phyloP scores from a whole-genome alignment of 2,113 vertebrate genomes.

The Tragelaphus buxtoni region DNA sequence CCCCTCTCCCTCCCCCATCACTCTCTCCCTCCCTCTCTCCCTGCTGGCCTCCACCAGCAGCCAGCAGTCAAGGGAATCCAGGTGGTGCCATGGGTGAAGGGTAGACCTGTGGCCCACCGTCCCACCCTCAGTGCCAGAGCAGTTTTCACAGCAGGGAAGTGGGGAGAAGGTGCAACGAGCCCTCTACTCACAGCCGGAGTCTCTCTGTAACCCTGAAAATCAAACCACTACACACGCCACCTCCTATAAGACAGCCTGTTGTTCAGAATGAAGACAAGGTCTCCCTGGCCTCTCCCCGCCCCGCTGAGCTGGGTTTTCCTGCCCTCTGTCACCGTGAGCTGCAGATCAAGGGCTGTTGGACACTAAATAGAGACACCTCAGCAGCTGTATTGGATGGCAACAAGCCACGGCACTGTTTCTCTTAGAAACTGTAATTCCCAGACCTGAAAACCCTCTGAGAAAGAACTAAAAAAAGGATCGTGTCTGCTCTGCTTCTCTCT shows the following conservation, averaged over 20 bases:
- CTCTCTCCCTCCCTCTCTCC: not conserved
- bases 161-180: not conserved
- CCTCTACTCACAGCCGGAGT: not conserved
- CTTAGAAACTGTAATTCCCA: slow-evolving; percentile 31
- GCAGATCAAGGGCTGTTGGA: not conserved
- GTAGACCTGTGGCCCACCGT: not conserved
- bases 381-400: not conserved
- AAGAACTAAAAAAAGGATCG: not conserved
- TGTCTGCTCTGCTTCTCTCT: not conserved
- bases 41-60: not conserved
- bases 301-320: not conserved
- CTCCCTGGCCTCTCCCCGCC: not conserved
- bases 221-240: not conserved
- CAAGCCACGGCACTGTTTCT: not conserved
- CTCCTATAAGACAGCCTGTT: not conserved
- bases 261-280: not conserved
- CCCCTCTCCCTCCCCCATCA: too few relatives aligned
- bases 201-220: not conserved
- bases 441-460: slow-evolving; percentile 1
- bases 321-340: not conserved
- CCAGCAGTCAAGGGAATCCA: not conserved
- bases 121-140: not conserved
- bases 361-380: not conserved
- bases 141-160: not conserved
- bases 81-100: not conserved